Conservation (phyloP, 2,797 vertebrate species). For the Holocentrus rufus region DNA sequence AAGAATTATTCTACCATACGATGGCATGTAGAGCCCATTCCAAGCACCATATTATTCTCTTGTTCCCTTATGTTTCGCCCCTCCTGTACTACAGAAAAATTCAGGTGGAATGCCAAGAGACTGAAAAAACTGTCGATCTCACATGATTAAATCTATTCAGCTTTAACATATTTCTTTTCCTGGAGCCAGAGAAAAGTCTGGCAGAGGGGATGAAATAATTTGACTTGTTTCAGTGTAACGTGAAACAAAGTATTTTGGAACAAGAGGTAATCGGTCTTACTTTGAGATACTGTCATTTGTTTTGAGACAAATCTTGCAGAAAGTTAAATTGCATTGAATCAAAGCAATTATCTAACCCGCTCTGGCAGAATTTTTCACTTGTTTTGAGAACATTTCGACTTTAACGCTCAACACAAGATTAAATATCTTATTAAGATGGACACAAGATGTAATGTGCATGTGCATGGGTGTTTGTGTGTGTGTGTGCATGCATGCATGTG, state of each 20-base stretch:
- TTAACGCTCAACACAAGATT: slow-evolving; percentile 2
- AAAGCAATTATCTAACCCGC: slow-evolving; percentile 28
- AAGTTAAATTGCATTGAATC: slow-evolving; percentile 19
- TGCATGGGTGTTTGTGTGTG: slow-evolving; percentile 6
- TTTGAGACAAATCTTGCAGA: slow-evolving; percentile 9
- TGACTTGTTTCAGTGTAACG: neutral
- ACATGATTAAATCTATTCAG: neutral
- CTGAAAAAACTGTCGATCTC: neutral
- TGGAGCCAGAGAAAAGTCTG: neutral
- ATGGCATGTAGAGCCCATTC: neutral
- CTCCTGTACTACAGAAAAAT: neutral
- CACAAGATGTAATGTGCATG: neutral
- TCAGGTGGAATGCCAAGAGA: neutral
- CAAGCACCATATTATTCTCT: slow-evolving; percentile 4
- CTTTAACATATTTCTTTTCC: neutral
- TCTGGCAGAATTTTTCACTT: slow-evolving; percentile 4
- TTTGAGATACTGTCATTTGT: neutral
- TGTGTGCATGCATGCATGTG: slow-evolving; percentile 1
- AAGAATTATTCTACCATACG: neutral
- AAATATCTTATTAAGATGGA: slow-evolving; percentile 13
- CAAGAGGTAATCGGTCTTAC: neutral
- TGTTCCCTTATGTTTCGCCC: neutral
- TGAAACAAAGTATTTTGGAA: neutral
- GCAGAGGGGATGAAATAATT: neutral
- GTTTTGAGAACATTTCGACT: neutral